Evolutionary conservation across 2,797 vertebrate species (phyloP).

Genomic region (Luscinia megarhynchos): DNA sequence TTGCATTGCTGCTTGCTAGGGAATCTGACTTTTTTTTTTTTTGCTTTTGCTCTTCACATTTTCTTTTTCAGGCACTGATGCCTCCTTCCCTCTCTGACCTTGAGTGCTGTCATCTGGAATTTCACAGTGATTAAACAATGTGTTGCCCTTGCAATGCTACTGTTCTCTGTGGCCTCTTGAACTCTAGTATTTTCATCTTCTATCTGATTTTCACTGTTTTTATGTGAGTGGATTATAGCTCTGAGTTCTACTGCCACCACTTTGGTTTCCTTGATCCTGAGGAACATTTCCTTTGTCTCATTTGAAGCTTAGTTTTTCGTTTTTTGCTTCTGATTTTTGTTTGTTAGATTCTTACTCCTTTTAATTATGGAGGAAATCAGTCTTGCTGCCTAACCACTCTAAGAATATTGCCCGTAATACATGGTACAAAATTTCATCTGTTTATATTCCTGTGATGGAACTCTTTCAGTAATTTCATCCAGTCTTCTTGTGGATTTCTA

Average conservation of each 20-base stretch:
- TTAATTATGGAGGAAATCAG: not conserved
- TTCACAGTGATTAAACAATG: slow-evolving; percentile 68
- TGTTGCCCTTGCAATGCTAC: slow-evolving; percentile 48
- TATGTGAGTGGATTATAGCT: slow-evolving; percentile 19
- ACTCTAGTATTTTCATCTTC: slow-evolving; percentile 49
- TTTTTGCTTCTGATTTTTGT: slow-evolving; percentile 24
- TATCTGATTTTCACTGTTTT: slow-evolving; percentile 30
- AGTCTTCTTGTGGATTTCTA: not conserved
- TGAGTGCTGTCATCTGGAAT: slow-evolving; percentile 73
- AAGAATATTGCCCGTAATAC: not conserved
- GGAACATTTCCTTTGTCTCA: not conserved
- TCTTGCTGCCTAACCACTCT: not conserved
- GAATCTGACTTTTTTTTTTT: not conserved
- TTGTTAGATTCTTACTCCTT: not conserved
- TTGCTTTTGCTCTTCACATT: not conserved
- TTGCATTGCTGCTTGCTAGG: not conserved
- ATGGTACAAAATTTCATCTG: not conserved
- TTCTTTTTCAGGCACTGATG: slow-evolving; percentile 57
- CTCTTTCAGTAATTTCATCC: not conserved
- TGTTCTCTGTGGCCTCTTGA: slow-evolving; percentile 53
- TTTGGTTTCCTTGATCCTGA: slow-evolving; percentile 27
- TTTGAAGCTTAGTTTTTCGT: not conserved
- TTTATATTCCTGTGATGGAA: not conserved
- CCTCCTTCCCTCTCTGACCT: slow-evolving; percentile 47
- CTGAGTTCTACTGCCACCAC: not conserved